Evolutionary conservation across 2,888 invertebrate genomes (phyloP).

Genomic region (Pachliopta kotzebuea): DNA sequence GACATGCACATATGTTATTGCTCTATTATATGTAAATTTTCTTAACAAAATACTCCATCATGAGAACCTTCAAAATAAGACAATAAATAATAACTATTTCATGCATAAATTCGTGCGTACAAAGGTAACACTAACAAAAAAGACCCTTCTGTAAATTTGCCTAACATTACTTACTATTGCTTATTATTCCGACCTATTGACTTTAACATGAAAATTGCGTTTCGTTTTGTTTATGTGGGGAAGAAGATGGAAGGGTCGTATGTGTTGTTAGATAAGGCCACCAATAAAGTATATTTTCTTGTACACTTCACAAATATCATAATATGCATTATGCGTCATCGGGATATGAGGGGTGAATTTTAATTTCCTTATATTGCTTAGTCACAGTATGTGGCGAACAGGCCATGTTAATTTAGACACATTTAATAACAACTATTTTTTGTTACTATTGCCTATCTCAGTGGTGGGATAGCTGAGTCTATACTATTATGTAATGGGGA

Average conservation of each 20-base stretch:
- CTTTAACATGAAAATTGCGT: constrained; percentile 77
- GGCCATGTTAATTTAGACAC: background rate
- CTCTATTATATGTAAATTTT: background rate
- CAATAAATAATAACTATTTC: background rate
- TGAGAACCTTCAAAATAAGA: background rate
- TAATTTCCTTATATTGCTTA: constrained; percentile 40
- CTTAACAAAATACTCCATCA: background rate
- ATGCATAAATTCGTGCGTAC: constrained; percentile 4
- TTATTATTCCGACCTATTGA: constrained; percentile 80
- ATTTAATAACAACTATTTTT: too few species aligned
- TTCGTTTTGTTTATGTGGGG: constrained; percentile 72
- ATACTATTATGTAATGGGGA: too few species aligned
- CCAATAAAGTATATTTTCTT: constrained; percentile 55
- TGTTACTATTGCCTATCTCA: background rate
- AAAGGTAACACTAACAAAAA: constrained; percentile 43
- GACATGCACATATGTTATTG: background rate
- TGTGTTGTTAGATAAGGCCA: constrained; percentile 53
- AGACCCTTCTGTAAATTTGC: constrained; percentile 66
- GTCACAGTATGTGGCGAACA: background rate
- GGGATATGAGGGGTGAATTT: constrained; percentile 56
- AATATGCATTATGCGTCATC: constrained; percentile 58
- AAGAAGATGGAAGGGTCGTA: constrained; percentile 55
- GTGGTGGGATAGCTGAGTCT: background rate
- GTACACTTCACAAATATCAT: constrained; percentile 52
- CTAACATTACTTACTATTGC: constrained; percentile 75